phyloP scores from a whole-genome alignment of 2,113 vertebrate species.

The Excalfactoria chinensis region DNA sequence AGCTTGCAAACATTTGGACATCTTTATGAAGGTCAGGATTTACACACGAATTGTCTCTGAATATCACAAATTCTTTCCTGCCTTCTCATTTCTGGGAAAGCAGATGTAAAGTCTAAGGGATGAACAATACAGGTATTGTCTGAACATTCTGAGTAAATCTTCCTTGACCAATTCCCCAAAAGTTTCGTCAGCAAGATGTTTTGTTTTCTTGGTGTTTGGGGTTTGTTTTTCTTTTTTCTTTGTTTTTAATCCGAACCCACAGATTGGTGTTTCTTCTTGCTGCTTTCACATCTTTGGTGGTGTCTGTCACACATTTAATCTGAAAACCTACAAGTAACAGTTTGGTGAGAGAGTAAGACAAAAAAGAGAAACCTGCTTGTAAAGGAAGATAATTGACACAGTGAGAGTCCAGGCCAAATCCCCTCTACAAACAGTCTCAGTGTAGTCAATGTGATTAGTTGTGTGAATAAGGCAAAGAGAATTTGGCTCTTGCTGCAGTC shows the following conservation, averaged over 20 bases:
- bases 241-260: neutral
- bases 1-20: neutral
- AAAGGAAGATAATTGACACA: constrained; percentile 68
- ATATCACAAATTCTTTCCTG: constrained; percentile 22
- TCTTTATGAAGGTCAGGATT: constrained; percentile 14
- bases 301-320: neutral
- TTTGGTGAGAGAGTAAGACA: neutral
- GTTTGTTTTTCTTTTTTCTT: neutral
- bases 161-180: neutral
- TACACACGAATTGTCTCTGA: neutral
- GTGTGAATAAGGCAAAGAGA: constrained; percentile 49
- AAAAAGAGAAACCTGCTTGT: constrained; percentile 52
- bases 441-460: constrained; percentile 66
- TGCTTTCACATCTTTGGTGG: constrained; percentile 11
- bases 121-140: constrained; percentile 1
- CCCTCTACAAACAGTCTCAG: constrained; percentile 55
- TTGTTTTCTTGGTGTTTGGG: neutral
- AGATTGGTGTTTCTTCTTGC: neutral
- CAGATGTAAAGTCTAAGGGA: neutral
- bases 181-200: neutral
- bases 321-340: neutral
- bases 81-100: constrained; percentile 21
- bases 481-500: constrained; percentile 63
- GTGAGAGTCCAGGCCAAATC: constrained; percentile 70
- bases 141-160: neutral